phyloP scores from a whole-genome alignment of 2,113 vertebrate genomes.

The Anguilla japonica region DNA sequence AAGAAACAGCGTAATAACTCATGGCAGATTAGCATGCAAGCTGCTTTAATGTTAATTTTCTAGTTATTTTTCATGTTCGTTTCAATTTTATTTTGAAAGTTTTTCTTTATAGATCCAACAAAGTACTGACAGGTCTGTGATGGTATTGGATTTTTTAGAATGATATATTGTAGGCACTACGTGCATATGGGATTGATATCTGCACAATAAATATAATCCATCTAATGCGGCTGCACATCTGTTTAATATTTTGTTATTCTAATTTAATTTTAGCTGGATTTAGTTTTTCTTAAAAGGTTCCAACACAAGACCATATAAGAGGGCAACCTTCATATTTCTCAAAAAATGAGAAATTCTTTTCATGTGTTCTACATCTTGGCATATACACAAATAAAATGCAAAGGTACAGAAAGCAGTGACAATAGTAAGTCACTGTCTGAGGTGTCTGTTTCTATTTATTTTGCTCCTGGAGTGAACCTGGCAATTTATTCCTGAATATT shows the following conservation, averaged over 20 bases:
- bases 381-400: not conserved
- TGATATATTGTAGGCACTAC: no score
- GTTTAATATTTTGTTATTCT: not conserved
- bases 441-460: not conserved
- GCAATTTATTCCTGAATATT: not conserved
- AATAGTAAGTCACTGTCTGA: not conserved
- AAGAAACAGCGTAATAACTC: not conserved
- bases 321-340: not conserved
- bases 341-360: not conserved
- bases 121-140: not conserved
- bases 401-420: not conserved
- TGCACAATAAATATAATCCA: no score
- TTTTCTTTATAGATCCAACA: not conserved
- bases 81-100: not conserved
- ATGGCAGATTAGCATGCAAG: not conserved
- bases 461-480: not conserved
- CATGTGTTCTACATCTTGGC: not conserved
- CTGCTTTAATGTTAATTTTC: not conserved
- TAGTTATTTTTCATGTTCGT: no score
- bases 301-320: not conserved
- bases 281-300: not conserved
- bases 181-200: no score
- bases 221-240: no score
- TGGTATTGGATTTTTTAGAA: not conserved
- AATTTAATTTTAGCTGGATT: not conserved